Evolutionary conservation across 2,113 vertebrate genomes (phyloP), one percentile per base, ranked within the genome.

Genomic region (Otis tarda): DNA sequence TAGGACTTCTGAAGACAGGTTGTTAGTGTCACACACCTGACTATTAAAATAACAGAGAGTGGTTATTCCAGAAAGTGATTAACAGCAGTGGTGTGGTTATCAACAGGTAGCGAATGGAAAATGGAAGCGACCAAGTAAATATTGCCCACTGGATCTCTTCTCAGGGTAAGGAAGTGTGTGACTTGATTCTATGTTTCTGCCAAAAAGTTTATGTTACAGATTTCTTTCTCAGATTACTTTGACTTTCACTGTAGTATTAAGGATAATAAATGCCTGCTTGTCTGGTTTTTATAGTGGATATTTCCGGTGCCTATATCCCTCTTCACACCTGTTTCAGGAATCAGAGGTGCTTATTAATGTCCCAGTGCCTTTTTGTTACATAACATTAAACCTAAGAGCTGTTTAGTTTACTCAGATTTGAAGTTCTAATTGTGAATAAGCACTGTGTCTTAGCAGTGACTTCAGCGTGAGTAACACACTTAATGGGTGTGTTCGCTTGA

Each of bases 111-210:
- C 99, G 31, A 99, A 98, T 1, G 99, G 99, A 71, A 99, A 99
- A 91, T 99, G 99, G 99, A 99, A 99, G 96, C 98, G 98, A 90
- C 98, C 98, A 60, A 99, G 99, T 94, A 98, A 98, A 97, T 99
- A 99, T 65, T 99, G 99, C 93, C 99, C 99, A 1, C 97, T 99
- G 11, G 99, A 99, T 97, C 98, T 99, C 95, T 99, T 99, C 98
- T 99, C 99, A 95, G 99, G 99, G 99, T 99, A 95, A 98, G 99
- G 88, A 86, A 57, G 33, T 3, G 1, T 4, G 5, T 63, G n/a
- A 31, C 49, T 67, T 56, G 12, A 50, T 14, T 61, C 24, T 55
- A 2, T 67, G 22, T 1, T 39, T 84, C 35, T 47, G 14, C 6
- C 13, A 13, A 47, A 35, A n/a, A 12, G 6, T 1, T 4, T 12